Percentiles rank a stretch among this genome's conserved stretches.
These are phyloP conservation scores for Lamellibrachia columna DNA, from an alignment of 2,888 invertebrate genomes.

Conservation along the genomic window DNA sequence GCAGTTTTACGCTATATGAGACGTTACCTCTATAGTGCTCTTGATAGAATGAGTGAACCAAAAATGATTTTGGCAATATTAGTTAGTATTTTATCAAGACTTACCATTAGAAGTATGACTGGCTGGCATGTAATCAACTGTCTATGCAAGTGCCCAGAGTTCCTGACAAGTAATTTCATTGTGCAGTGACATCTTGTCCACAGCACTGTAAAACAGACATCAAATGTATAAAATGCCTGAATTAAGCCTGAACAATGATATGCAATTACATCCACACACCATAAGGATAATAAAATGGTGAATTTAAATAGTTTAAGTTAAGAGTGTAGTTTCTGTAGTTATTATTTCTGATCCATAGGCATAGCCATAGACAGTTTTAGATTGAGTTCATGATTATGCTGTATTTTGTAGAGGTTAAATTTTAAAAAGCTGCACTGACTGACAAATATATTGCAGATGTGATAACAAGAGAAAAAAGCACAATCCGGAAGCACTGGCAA, in stretches of 20 bases:
- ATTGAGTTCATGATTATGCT: not conserved
- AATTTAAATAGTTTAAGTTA: not conserved
- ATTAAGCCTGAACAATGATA: not conserved
- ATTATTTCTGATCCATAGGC: not conserved
- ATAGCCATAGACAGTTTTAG: not conserved
- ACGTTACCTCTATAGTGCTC: too few species aligned
- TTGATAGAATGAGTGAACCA: too few species aligned
- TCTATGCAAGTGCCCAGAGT: not conserved
- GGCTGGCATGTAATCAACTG: not conserved
- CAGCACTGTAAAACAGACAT: not conserved
- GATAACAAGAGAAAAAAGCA: not conserved
- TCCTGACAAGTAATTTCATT: not conserved
- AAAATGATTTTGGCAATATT: too few species aligned
- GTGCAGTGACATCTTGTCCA: not conserved
- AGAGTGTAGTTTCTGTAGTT: not conserved
- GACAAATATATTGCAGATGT: not conserved
- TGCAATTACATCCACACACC: not conserved
- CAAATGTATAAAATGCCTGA: not conserved
- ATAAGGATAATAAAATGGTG: not conserved
- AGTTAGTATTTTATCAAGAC: not conserved
- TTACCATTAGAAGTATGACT: not conserved
- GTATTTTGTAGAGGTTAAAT: not conserved
- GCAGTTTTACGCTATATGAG: not conserved
- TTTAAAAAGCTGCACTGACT: not conserved
- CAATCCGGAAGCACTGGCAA: not conserved